These are phyloP conservation scores for Euleptes europaea DNA, from an alignment of 2,113 vertebrate species.

Conservation along the genomic window DNA sequence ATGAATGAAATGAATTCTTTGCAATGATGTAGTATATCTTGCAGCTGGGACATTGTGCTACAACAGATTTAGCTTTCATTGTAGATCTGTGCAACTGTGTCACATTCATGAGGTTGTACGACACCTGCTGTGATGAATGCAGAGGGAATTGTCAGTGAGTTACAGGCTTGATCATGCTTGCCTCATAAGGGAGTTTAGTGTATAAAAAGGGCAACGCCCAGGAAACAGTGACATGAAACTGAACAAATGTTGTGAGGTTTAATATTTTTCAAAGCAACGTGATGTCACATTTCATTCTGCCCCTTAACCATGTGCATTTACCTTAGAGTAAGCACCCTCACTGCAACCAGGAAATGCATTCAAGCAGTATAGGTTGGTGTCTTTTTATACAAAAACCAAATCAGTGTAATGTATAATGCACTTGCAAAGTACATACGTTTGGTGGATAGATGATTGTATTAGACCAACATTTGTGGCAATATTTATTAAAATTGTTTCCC, in stretches of 20 bases:
- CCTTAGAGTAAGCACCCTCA: background rate
- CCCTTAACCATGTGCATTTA: background rate
- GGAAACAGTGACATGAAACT: slow-evolving; percentile 9
- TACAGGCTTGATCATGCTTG: background rate
- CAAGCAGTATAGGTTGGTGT: too few species aligned
- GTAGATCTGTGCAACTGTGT: background rate
- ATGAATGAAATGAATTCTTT: background rate
- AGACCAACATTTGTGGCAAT: background rate
- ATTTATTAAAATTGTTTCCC: too few species aligned
- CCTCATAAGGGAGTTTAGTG: background rate
- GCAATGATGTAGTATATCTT: background rate
- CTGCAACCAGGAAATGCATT: background rate
- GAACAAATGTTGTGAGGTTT: slow-evolving; percentile 20
- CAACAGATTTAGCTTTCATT: background rate
- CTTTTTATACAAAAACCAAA: background rate
- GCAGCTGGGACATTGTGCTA: background rate
- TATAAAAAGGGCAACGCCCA: slow-evolving; percentile 43
- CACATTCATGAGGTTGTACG: background rate
- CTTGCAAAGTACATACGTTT: background rate
- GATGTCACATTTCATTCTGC: background rate
- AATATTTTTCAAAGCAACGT: background rate
- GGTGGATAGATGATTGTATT: background rate
- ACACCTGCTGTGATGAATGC: background rate
- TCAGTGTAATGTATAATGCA: background rate
- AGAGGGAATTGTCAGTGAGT: background rate